Base-by-base conservation (phyloP, 2,888 invertebrate genomes). In the Trichopoda pennipes region DNA sequence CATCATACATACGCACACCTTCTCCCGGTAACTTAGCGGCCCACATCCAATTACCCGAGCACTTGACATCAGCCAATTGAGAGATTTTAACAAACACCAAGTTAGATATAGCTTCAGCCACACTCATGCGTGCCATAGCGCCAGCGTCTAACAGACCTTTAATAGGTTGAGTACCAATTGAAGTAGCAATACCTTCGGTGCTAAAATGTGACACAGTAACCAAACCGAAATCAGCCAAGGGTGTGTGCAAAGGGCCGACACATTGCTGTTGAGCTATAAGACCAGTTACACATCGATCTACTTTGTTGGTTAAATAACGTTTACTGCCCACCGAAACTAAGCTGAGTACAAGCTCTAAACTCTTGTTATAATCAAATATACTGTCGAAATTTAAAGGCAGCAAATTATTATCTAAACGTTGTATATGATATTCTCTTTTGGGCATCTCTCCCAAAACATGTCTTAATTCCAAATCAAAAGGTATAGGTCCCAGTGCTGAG, bases 11-110 rank as follows among this genome's bases (percentile, higher is more conserved):
- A 17, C 95, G 94, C 2, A 96, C 97, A 1, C 99, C 99, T 90
- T 98, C 99, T 0, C 96, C 97, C 0, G 96, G 95, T 19, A 98
- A 92, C 92, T 99, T 99, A 14, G 99, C 99, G 0, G 98, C 95
- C 99, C 99, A 99, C 99, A 99, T 99, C 99, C 99, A 99, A 91
- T 99, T 99, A n/a, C 97, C 99, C 51, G 98, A 98, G 90, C 99
- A 99, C 92, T 99, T 99, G 1, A 99, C 95, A 91, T 99, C 99
- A 91, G 95, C 92, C 23, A 95, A 86, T 73, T 93, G 92, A 0
- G 93, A 92, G 63, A 95, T 94, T 35, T 93, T 93, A 1, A 94
- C 94, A 88, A 95, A 95, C 0, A 95, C 98, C 84, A 99, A 93
- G 91, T 99, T 99, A 61, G 97, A 96, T 21, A 99, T 90, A 0